These are phyloP conservation scores for Heliconius ismenius DNA, from an alignment of 2,888 invertebrate species.

Conservation along the genomic window DNA sequence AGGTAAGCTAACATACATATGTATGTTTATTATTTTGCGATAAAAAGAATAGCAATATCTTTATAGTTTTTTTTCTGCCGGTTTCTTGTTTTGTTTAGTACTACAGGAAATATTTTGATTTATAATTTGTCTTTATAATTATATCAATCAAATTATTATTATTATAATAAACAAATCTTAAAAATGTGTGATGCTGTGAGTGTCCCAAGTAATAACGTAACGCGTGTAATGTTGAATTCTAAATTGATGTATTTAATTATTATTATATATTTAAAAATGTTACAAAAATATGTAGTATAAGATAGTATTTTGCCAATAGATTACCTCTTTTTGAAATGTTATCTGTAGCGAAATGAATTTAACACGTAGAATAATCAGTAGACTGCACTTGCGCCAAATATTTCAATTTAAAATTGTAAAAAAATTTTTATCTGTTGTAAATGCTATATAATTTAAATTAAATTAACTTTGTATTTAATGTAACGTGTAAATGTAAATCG, in stretches of 20 bases:
- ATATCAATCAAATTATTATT: neutral
- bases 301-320: constrained; percentile 23
- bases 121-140: neutral
- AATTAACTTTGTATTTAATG: constrained; percentile 43
- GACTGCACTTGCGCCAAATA: constrained; percentile 68
- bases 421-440: constrained; percentile 26
- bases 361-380: constrained; percentile 51
- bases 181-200: constrained; percentile 1
- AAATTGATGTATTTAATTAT: constrained; percentile 4
- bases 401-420: constrained; percentile 29
- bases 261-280: neutral
- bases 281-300: neutral
- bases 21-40: neutral
- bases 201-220: constrained; percentile 31
- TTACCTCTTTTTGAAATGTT: constrained; percentile 15
- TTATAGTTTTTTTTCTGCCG: neutral
- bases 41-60: neutral
- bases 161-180: neutral
- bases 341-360: constrained; percentile 28
- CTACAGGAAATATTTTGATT: neutral
- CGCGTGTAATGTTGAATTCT: constrained; percentile 23
- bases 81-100: neutral
- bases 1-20: too few species aligned
- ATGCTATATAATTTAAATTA: constrained; percentile 39
- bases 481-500: constrained; percentile 43